Base-by-base conservation (phyloP, 2,797 vertebrate species). In the Cossypha niveicapilla region DNA sequence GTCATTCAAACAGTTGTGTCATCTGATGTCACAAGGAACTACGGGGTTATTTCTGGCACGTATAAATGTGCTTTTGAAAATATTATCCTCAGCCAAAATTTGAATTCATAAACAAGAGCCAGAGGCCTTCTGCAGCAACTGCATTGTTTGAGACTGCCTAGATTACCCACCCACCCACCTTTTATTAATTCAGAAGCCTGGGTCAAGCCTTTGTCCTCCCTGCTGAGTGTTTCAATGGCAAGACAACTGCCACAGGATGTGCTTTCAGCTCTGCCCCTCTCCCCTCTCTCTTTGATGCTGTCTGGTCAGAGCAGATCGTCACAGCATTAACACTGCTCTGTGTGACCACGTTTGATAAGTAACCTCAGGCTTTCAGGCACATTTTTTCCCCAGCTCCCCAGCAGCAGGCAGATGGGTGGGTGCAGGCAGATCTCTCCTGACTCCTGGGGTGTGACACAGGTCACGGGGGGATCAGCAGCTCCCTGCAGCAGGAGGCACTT, bases 231-330 rank as follows among this genome's bases (percentile, higher is more conserved):
- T 91, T 76, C 54, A 39, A 5, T 18, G 32, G 62, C 47, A 77
- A 58, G 37, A 73, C 11, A 44, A 34, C 76, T 2, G 6, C 60
- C 77, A 27, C n/a, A 51, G 53, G 77, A 27, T 4, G 1, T 12
- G 2, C 30, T 35, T 41, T 15, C 32, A 56, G 54, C 18, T 44
- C 71, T 53, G 58, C 63, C 34, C 53, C 65, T 81, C 68, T 66
- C 61, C 48, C 42, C 27, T 37, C 18, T 67, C 39, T 62, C 68
- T 79, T 25, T 72, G 82, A 45, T 39, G 73, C 77, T 32, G 11
- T 22, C 48, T 39, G 6, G 0, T 23, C 57, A 25, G 37, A 66
- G 30, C 2, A 2, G 30, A 22, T 54, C 1, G 0, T 72, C 56
- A 10, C 35, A 28, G 63, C 32, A 0, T 44, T 41, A 30, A 4